Evolutionary conservation across 2,113 vertebrate species (phyloP).

Genomic region (Vidua macroura): DNA sequence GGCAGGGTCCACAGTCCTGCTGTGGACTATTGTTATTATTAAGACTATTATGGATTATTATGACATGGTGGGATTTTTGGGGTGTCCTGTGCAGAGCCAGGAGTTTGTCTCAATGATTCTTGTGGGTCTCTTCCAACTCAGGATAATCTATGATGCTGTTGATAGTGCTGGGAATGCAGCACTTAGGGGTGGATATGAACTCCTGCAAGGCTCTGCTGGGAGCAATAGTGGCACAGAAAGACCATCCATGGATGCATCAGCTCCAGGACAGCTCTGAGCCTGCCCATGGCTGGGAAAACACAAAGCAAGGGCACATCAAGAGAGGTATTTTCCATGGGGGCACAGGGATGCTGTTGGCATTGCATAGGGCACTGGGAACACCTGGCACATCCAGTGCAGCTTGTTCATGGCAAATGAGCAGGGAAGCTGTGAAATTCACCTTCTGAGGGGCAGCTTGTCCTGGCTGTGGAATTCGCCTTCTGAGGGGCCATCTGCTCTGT

Average conservation of each 20-base stretch:
- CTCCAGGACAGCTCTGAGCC: not conserved
- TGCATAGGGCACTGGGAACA: rapidly evolving
- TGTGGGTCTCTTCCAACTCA: not conserved
- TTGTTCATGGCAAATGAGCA: rapidly evolving
- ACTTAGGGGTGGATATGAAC: not conserved
- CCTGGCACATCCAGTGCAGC: not conserved
- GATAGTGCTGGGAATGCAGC: not conserved
- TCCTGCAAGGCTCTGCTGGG: not conserved
- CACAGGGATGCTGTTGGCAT: not conserved
- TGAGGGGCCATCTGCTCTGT: not conserved
- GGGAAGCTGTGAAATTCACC: not conserved
- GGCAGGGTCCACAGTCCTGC: not conserved
- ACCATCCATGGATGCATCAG: not conserved
- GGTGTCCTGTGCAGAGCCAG: not conserved
- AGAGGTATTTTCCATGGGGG: not conserved
- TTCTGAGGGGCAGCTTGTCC: not conserved
- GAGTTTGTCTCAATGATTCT: not conserved
- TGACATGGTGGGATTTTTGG: not conserved
- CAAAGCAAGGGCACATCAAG: not conserved
- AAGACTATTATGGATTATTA: not conserved
- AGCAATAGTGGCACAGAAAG: not conserved
- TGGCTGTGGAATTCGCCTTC: not conserved
- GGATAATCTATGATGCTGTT: not conserved
- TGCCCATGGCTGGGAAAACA: not conserved
- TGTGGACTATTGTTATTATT: too few relatives aligned